phyloP scores from a whole-genome alignment of 2,888 invertebrate genomes.

The Hanleya hanleyi region DNA sequence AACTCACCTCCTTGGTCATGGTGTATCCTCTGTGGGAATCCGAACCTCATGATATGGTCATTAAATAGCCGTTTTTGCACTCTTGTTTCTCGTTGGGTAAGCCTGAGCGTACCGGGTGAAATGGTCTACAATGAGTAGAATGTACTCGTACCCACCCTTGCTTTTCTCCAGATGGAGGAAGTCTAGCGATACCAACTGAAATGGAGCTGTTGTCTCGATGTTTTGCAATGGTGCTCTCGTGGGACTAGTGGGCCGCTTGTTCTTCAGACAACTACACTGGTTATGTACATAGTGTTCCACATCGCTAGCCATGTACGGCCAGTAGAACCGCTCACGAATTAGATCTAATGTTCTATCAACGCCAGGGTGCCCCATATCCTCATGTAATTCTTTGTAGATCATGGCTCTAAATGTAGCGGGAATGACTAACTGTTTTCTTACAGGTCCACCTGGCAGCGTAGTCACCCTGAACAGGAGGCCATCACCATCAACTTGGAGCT shows the following conservation, averaged over 20 bases:
- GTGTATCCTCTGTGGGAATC: slow-evolving; percentile 3
- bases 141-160: slow-evolving; percentile 18
- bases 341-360: neutral
- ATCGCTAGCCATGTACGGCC: slow-evolving; percentile 7
- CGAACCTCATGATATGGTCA: slow-evolving; percentile 5
- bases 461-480: neutral
- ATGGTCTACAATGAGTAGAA: slow-evolving; percentile 19
- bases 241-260: neutral
- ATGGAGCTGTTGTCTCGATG: slow-evolving; percentile 12
- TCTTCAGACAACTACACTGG: neutral
- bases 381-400: slow-evolving; percentile 7
- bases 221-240: slow-evolving; percentile 5
- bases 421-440: neutral
- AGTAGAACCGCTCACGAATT: slow-evolving; percentile 12
- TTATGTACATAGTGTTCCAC: neutral
- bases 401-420: neutral
- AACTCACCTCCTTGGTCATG: neutral
- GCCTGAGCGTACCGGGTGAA: slow-evolving; percentile 18
- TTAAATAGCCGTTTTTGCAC: neutral
- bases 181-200: slow-evolving; percentile 18
- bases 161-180: slow-evolving; percentile 18
- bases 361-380: slow-evolving; percentile 7
- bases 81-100: slow-evolving; percentile 14
- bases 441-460: neutral
- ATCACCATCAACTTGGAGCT: neutral